These are phyloP conservation scores for Sebastiscus albofasciatus DNA, from an alignment of 2,797 vertebrate species.

Conservation along the genomic window DNA sequence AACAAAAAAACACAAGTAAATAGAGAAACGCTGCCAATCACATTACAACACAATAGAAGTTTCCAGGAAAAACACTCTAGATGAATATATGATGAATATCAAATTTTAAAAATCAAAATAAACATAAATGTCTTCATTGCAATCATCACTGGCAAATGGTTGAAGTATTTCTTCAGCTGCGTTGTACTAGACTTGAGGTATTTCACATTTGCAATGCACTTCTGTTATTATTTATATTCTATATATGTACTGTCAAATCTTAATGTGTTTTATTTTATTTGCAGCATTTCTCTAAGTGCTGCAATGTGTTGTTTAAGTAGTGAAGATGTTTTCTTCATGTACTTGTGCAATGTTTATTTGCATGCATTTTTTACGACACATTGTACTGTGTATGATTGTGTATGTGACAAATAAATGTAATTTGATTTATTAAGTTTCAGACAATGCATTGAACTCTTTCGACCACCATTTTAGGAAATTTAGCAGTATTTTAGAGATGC, in stretches of 20 bases:
- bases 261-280: not conserved
- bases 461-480: not conserved
- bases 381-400: too few relatives aligned
- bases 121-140: not conserved
- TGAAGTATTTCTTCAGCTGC: not conserved
- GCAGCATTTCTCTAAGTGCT: not conserved
- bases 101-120: not conserved
- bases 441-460: fast-evolving
- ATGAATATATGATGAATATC: not conserved
- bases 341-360: not conserved
- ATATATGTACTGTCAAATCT: not conserved
- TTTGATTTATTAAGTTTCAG: not conserved
- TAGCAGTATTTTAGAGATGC: not conserved
- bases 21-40: not conserved
- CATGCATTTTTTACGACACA: not conserved
- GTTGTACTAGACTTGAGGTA: not conserved
- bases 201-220: not conserved
- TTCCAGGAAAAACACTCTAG: not conserved
- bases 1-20: not conserved
- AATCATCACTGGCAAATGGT: not conserved
- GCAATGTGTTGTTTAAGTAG: not conserved
- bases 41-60: not conserved
- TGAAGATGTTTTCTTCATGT: not conserved
- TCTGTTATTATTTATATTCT: not conserved
- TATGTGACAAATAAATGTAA: not conserved